Conservation (phyloP, 2,797 vertebrate genomes). For the Vipera ursinii region DNA sequence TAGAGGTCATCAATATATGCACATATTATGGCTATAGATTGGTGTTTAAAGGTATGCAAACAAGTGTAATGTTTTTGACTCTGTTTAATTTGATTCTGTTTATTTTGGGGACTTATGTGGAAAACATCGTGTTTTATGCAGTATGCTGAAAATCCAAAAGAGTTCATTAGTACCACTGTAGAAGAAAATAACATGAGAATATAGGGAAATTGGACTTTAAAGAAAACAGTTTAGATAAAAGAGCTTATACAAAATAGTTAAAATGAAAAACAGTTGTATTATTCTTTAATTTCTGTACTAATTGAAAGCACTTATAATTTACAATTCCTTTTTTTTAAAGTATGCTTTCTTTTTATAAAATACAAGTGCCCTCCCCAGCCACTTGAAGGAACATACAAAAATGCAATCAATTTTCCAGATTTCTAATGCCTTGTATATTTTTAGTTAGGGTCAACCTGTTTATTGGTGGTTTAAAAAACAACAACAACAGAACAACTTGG, state of each 20-base stretch:
- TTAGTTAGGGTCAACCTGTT: background rate
- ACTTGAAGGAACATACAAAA: background rate
- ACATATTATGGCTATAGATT: background rate
- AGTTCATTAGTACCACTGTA: background rate
- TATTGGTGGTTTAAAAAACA: background rate
- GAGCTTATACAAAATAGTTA: background rate
- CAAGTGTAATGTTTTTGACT: background rate
- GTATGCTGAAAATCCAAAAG: background rate
- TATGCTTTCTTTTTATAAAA: background rate
- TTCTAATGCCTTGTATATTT: background rate
- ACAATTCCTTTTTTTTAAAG: background rate
- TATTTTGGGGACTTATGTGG: background rate
- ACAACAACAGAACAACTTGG: background rate
- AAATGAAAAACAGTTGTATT: background rate
- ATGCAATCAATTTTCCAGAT: background rate
- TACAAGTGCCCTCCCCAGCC: background rate
- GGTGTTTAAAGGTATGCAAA: background rate
- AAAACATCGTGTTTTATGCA: background rate
- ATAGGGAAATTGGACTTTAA: background rate
- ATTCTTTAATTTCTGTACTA: background rate
- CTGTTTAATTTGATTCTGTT: too few species aligned
- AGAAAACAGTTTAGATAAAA: background rate
- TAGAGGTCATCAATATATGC: background rate
- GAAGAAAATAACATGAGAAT: background rate
- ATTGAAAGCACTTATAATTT: background rate